Percentiles rank a stretch among this genome's conserved stretches.
Conservation (phyloP, 2,888 invertebrate species). For the Litoditis marina region DNA sequence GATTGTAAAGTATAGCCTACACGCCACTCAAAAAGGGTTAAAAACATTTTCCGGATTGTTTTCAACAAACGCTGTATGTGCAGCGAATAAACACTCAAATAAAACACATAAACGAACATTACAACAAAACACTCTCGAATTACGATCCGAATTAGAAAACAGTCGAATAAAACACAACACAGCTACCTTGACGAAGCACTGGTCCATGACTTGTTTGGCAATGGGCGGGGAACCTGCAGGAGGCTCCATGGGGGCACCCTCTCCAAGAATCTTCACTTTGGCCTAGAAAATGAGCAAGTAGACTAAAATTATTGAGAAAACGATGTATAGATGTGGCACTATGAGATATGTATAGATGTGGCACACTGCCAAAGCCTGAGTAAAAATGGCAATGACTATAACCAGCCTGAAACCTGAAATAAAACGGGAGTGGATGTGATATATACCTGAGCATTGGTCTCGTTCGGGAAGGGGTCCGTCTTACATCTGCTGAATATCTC, state of each 20-base stretch:
- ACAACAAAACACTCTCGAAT: not conserved
- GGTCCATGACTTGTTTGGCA: constrained; percentile 19
- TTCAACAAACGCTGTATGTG: not conserved
- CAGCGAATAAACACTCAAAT: too few relatives aligned
- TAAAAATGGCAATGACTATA: too few relatives aligned
- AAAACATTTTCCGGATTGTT: not conserved
- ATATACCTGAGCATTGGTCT: constrained; percentile 32
- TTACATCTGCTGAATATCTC: constrained; percentile 31
- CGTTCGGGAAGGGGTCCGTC: constrained; percentile 36
- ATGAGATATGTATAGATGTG: too few relatives aligned
- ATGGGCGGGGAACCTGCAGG: constrained; percentile 20
- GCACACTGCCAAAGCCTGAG: too few relatives aligned
- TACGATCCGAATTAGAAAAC: not conserved
- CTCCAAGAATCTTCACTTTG: constrained; percentile 16
- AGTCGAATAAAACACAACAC: not conserved
- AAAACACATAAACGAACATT: too few relatives aligned
- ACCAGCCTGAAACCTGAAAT: too few relatives aligned
- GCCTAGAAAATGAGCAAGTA: too few relatives aligned
- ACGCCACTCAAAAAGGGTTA: too few relatives aligned
- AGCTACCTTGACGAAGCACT: constrained; percentile 21
- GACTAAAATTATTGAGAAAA: too few relatives aligned
- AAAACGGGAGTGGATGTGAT: too few relatives aligned
- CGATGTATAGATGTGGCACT: too few relatives aligned
- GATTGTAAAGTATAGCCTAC: too few relatives aligned
- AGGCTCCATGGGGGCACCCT: constrained; percentile 1